These are phyloP conservation scores for Chaetophractus vellerosus DNA, from an alignment of 2,797 vertebrate species.

Conservation along the genomic window DNA sequence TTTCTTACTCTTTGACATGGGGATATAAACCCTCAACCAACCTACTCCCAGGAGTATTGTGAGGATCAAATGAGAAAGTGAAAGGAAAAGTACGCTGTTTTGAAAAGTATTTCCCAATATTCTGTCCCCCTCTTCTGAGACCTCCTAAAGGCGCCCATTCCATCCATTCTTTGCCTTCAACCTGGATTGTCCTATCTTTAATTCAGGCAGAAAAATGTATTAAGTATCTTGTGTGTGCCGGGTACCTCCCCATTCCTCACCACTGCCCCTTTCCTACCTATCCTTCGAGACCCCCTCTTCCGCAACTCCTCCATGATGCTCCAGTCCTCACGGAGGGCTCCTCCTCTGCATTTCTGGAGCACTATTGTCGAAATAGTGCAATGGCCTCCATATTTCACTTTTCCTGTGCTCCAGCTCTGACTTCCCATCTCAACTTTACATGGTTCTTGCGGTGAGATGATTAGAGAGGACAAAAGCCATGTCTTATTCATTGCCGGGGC, in stretches of 20 bases:
- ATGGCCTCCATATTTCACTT: not conserved
- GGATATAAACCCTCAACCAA: not conserved
- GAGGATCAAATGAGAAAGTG: not conserved
- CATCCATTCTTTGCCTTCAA: constrained; percentile 19
- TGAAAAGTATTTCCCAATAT: not conserved
- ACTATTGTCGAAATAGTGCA: not conserved
- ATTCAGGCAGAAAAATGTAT: constrained; percentile 11
- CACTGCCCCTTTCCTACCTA: not conserved
- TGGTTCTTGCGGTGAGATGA: not conserved
- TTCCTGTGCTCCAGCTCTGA: not conserved
- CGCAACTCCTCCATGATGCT: not conserved
- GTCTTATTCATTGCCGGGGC: not conserved
- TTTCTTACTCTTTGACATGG: not conserved
- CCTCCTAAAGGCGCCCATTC: not conserved
- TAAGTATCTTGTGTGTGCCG: not conserved
- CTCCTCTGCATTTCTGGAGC: not conserved
- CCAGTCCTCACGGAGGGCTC: not conserved
- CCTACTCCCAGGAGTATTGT: not conserved
- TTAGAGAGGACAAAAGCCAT: not conserved
- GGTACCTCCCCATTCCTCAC: not conserved
- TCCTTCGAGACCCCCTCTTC: not conserved
- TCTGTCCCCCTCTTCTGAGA: not conserved
- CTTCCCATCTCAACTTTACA: not conserved
- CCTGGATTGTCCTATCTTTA: not conserved
- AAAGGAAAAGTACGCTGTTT: not conserved